Base-by-base conservation (phyloP, 2,113 vertebrate genomes). In the Rhinolophus sinicus region DNA sequence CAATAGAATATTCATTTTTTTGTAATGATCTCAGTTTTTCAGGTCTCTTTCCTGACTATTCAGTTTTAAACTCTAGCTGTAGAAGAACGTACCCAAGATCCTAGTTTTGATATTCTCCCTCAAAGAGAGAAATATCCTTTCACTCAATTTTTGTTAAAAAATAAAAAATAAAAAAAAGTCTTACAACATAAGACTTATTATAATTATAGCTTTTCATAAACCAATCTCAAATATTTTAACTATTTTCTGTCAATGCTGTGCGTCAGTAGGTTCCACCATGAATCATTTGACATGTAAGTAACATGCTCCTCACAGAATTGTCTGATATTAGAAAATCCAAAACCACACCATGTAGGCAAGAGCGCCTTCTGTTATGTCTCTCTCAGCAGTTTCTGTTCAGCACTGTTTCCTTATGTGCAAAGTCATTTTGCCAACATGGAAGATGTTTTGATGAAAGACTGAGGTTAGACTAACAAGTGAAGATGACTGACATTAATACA, bases 1-100 rank as follows among this genome's bases (percentile, higher is more conserved):
- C 56, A 44, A 83, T 84, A 75, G 69, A 80, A 83, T 19, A 38
- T 56, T 77, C 38, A 40, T 12, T 90, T 97, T 97, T 92, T 28
- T n/a, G 6, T 65, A 88, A 88, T 76, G 58, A 85, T 80, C 28
- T 8, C 30, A 10, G 64, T 88, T 70, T 92, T 97, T 94, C 85
- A 94, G 87, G 58, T 95, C 26, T 38, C 54, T 72, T 88, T 92
- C 15, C 22, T 22, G 81, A 30, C 50, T 60, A 19, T 60, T 82
- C n/a, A 67, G 21, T 85, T 90, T 54, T n/a, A 18, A 13, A 67
- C 50, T 89, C 38, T n/a, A 52, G 33, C 40, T 88, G 15, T 33
- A 26, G 19, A 33, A 86, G 28, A 67, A 15, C 5, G 52, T 7
- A 60, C 12, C 13, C 28, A 19, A 90, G 22, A 21, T 54, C 78